A percentile compares a stretch with the other conserved stretches of the same genome.
phyloP scores from a whole-genome alignment of 1,140 invertebrate species.

The Samia ricini region DNA sequence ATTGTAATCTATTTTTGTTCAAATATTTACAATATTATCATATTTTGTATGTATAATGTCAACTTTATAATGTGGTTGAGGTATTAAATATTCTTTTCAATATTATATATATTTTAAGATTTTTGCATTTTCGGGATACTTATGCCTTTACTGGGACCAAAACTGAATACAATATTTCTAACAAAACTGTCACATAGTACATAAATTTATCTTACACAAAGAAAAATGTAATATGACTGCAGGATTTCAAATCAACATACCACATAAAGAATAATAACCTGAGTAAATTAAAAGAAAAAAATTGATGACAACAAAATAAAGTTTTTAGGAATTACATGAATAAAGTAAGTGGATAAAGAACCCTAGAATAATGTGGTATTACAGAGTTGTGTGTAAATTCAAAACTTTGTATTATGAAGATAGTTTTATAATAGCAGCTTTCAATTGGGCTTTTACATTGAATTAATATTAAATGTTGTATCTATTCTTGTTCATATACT shows the following conservation, averaged over 20 bases:
- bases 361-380: too few species aligned
- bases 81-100: background rate
- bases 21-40: constrained; percentile 12
- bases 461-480: constrained; percentile 47
- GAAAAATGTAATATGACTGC: too few species aligned
- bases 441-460: background rate
- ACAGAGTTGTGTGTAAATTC: too few species aligned
- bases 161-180: background rate
- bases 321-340: too few species aligned
- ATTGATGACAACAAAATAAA: too few species aligned
- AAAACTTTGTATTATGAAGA: background rate
- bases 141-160: background rate
- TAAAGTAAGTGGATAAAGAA: too few species aligned
- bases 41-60: too few species aligned
- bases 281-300: too few species aligned
- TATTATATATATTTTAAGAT: constrained; percentile 10
- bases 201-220: background rate
- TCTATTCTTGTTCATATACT: constrained; percentile 38
- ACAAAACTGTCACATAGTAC: background rate
- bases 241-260: too few species aligned
- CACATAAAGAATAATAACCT: too few species aligned
- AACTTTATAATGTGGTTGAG: background rate
- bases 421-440: too few species aligned
- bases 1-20: constrained; percentile 19
- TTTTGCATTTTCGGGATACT: constrained; percentile 18